Base-by-base conservation (phyloP, 2,888 invertebrate genomes). In the Pandemis cinnamomeana region DNA sequence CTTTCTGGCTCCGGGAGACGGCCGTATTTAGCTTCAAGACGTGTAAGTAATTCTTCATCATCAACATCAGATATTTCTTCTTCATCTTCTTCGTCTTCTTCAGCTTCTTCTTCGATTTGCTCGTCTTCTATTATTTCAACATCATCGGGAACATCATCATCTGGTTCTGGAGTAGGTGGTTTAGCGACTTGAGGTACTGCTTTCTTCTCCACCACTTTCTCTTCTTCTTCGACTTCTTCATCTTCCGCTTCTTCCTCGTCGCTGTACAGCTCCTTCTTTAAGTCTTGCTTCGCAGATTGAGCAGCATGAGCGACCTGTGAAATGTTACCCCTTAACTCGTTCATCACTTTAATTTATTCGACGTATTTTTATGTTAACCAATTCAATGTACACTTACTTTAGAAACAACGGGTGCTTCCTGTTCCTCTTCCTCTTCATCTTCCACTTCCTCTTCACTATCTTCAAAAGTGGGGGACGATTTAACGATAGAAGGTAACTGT, bases 1-100 rank as follows among this genome's bases (percentile, higher is more conserved):
- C 94, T 79, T 79, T 93, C 89, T 3, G 95, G 87, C 77, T 95
- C 95, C 11, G 95, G 95, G 71, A 97, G 87, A 78, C 96, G 95
- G 68, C 97, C 97, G 86, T 97, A 97, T 93, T 96, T 96, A 42
- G 95, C 96, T 84, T 97, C 97, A 72, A 97, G 89, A 78, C 96
- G 95, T 82, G 92, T 96, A 80, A 97, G 92, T 64, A 97, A 89
- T 77, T 97, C 96, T 7, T 95, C 95, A 83, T 97, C 97, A 83
- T 96, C 96, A 0, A 96, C 95, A 79, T 96, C 96, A 0, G 95
- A 95, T 78, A 95, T 93, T 71, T 95, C 94, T 75, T 95, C 94
- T 75, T 95, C 94, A 2, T 94, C 94, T 67, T 91, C 92, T 66
- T 91, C 92, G 74, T 89, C 88, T 61, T 94, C 92, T 44, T 94